Evolutionary conservation across 2,888 invertebrate species (phyloP).

Genomic region (Drosophila lutescens): DNA sequence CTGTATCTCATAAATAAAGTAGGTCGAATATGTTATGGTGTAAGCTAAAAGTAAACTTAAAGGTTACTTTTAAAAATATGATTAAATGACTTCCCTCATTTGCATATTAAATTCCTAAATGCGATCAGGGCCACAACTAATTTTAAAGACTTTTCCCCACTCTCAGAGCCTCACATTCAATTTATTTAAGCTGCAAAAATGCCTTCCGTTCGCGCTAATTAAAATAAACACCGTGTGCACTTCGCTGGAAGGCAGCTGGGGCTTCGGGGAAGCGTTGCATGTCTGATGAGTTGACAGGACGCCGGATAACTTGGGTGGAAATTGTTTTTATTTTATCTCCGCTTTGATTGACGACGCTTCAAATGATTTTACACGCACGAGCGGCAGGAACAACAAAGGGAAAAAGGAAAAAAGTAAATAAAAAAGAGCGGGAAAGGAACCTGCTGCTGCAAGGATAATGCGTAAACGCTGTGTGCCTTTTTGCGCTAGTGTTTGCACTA

Average conservation of each 20-base stretch:
- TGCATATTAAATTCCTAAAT: slow-evolving; percentile 51
- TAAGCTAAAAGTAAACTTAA: not conserved
- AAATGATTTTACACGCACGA: slow-evolving; percentile 78
- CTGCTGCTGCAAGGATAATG: slow-evolving; percentile 71
- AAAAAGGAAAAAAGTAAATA: slow-evolving; percentile 36
- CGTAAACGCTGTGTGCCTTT: slow-evolving; percentile 58
- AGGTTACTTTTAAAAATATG: too few species aligned
- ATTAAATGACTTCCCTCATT: slow-evolving; percentile 30
- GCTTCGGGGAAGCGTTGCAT: slow-evolving; percentile 66
- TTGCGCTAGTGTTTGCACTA: slow-evolving; percentile 63
- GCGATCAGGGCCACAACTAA: slow-evolving; percentile 12
- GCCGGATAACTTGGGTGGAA: slow-evolving; percentile 50
- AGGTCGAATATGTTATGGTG: not conserved
- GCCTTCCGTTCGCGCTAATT: slow-evolving; percentile 56
- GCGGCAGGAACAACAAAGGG: slow-evolving; percentile 45
- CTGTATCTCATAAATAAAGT: slow-evolving; percentile 2
- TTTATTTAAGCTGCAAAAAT: slow-evolving; percentile 34
- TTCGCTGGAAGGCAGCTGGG: slow-evolving; percentile 35
- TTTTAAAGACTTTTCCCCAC: not conserved
- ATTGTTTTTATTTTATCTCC: slow-evolving; percentile 60
- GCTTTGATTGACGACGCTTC: slow-evolving; percentile 74
- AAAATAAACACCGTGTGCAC: slow-evolving; percentile 75
- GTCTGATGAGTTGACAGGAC: slow-evolving; percentile 68
- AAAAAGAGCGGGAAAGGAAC: slow-evolving; percentile 21
- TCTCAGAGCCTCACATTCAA: slow-evolving; percentile 7